Conservation (phyloP, 1,140 invertebrate genomes). For the Brachionus sp. region DNA sequence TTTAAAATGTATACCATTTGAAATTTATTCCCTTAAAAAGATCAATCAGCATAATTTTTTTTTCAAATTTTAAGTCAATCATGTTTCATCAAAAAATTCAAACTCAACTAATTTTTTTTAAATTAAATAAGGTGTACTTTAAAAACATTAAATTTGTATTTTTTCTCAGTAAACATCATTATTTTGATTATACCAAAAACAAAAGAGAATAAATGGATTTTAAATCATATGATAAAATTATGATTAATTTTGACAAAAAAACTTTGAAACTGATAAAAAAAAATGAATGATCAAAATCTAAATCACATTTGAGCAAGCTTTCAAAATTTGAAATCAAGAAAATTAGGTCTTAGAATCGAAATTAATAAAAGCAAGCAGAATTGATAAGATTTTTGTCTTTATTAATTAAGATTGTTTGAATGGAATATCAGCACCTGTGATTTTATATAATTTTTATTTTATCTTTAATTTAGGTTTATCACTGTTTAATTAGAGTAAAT, state of each 20-base stretch:
- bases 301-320: not conserved
- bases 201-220: not conserved
- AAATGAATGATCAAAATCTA: not conserved
- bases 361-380: not conserved
- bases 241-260: not conserved
- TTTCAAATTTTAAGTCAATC: too few relatives aligned
- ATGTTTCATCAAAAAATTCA: too few relatives aligned
- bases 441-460: slow-evolving; percentile 3
- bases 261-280: not conserved
- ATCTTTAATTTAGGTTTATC: not conserved
- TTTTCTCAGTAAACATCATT: too few relatives aligned
- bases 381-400: not conserved
- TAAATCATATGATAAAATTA: not conserved
- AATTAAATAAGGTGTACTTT: too few relatives aligned
- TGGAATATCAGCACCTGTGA: not conserved
- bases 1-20: too few relatives aligned
- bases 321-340: not conserved
- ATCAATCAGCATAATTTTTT: too few relatives aligned
- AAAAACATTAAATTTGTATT: not conserved
- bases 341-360: not conserved
- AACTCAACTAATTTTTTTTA: too few relatives aligned
- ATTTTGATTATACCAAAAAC: not conserved
- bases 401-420: not conserved
- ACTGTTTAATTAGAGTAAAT: not conserved
- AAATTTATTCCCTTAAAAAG: too few relatives aligned